phyloP scores from a whole-genome alignment of 2,888 invertebrate genomes.

The Lasioglossum oenotherae region DNA sequence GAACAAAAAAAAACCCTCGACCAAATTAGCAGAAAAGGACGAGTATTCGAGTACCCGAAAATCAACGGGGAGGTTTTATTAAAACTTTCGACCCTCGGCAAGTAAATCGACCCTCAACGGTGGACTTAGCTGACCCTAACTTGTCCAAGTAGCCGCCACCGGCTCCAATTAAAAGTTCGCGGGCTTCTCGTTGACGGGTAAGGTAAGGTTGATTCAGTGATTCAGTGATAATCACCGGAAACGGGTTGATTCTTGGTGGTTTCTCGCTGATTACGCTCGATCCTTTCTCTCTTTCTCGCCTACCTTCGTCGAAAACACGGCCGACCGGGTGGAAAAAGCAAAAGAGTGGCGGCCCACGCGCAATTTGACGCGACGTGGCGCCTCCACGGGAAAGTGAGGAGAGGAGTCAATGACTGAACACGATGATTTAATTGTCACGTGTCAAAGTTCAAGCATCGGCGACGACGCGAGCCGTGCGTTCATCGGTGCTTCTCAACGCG shows the following conservation, averaged over 20 bases:
- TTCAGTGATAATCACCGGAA: conserved; percentile 63
- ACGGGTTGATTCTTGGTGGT: conserved; percentile 53
- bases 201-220: background rate
- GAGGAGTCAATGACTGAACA: conserved; percentile 73
- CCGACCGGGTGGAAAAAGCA: background rate
- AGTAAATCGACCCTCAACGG: background rate
- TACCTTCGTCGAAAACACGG: conserved; percentile 10
- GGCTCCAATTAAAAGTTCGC: conserved; percentile 40
- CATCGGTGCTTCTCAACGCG: conserved; percentile 41
- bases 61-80: background rate
- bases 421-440: conserved; percentile 79
- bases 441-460: conserved; percentile 73
- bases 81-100: background rate
- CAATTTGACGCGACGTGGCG: conserved; percentile 70
- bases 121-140: background rate
- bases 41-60: background rate
- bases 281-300: conserved; percentile 25
- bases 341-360: conserved; percentile 71
- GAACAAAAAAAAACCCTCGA: background rate
- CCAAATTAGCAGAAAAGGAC: background rate
- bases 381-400: conserved; percentile 50
- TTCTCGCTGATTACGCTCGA: conserved; percentile 56
- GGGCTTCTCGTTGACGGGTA: background rate
- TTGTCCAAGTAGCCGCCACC: conserved; percentile 19
- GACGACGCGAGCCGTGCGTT: conserved; percentile 50